A percentile compares a stretch with the other conserved stretches of the same genome.
Conservation (phyloP, 1,140 invertebrate genomes). For the Pissodes strobi region DNA sequence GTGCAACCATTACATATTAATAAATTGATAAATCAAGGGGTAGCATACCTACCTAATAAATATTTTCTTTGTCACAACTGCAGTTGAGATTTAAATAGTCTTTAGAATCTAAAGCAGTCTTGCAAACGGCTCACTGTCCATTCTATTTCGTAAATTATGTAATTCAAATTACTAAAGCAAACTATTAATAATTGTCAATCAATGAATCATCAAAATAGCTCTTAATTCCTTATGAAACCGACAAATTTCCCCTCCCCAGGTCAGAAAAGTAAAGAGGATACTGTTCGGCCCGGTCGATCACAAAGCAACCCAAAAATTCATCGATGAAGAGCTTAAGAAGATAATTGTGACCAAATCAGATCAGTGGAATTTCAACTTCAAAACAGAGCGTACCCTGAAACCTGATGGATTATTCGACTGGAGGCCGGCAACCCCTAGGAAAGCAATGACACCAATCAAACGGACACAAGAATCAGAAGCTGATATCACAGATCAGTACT, state of each 20-base stretch:
- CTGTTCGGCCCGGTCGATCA: conserved; percentile 56
- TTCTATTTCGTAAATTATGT: too few species aligned
- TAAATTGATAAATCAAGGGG: too few species aligned
- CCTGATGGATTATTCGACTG: conserved; percentile 42
- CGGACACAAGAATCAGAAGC: conserved; percentile 18
- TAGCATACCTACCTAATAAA: too few species aligned
- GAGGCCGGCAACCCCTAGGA: conserved; percentile 40
- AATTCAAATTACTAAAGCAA: too few species aligned
- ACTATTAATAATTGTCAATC: too few species aligned
- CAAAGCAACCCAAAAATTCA: conserved; percentile 53
- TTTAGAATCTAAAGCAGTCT: too few species aligned
- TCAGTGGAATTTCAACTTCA: conserved; percentile 57
- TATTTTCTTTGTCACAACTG: too few species aligned
- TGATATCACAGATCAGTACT: conserved; percentile 38
- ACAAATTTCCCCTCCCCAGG: not conserved
- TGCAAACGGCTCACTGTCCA: too few species aligned
- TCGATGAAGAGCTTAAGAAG: conserved; percentile 51
- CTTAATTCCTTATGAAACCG: too few species aligned
- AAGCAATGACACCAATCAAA: conserved; percentile 25
- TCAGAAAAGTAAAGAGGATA: conserved; percentile 49
- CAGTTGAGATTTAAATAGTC: too few species aligned
- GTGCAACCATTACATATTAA: too few species aligned
- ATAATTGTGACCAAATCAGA: conserved; percentile 44
- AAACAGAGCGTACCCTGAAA: conserved; percentile 44
- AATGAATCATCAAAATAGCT: too few species aligned